Conservation (phyloP, 2,797 vertebrate species). For the Sylvia borin region DNA sequence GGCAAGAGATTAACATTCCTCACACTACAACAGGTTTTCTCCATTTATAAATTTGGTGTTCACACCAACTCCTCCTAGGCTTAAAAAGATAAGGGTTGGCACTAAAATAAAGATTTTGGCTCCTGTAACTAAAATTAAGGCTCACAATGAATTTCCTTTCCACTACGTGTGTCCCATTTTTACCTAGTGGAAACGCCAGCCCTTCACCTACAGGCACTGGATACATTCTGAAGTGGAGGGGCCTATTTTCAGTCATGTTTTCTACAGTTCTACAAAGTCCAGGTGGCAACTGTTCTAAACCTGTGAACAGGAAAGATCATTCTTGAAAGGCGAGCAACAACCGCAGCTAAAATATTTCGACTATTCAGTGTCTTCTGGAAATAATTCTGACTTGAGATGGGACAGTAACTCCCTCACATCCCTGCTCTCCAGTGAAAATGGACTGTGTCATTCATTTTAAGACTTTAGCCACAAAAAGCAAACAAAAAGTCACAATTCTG, state of each 20-base stretch:
- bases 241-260: background rate
- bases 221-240: slow-evolving; percentile 34
- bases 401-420: background rate
- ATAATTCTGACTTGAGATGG: background rate
- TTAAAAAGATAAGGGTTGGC: slow-evolving; percentile 40
- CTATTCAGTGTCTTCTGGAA: background rate
- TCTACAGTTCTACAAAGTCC: background rate
- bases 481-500: background rate
- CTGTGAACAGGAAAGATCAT: background rate
- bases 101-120: slow-evolving; percentile 65
- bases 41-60: background rate
- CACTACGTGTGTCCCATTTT: background rate
- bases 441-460: background rate
- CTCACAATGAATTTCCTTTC: slow-evolving; percentile 35
- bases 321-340: background rate
- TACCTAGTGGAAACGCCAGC: slow-evolving; percentile 19
- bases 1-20: slow-evolving; percentile 50
- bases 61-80: slow-evolving; percentile 34
- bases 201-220: slow-evolving; percentile 45
- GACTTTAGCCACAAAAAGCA: slow-evolving; percentile 42
- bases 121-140: slow-evolving; percentile 71
- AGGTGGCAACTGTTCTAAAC: slow-evolving; percentile 2
- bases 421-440: background rate
- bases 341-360: background rate
- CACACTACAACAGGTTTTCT: background rate